Percentiles rank a stretch among this genome's conserved stretches.
Evolutionary conservation across 1,140 invertebrate genomes (phyloP).

Genomic region (Diachasmimorpha longicaudata): DNA sequence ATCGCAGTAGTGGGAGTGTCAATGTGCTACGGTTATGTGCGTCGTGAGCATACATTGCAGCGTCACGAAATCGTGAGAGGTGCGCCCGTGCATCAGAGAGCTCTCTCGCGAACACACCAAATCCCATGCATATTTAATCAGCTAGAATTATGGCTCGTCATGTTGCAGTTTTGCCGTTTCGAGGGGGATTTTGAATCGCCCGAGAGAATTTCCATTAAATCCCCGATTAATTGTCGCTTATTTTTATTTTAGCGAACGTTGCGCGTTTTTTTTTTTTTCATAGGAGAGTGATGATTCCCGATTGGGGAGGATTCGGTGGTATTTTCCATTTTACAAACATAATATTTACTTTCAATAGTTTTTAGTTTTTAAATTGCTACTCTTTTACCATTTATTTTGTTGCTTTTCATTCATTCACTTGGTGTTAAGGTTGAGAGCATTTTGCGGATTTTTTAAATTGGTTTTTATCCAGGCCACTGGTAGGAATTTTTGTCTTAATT

Average conservation of each 20-base stretch:
- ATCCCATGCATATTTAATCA: conserved; percentile 56
- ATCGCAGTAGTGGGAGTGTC: not conserved
- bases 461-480: too few species aligned
- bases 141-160: conserved; percentile 54
- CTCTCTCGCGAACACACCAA: conserved; percentile 31
- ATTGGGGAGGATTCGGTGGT: not conserved
- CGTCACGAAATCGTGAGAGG: conserved; percentile 46
- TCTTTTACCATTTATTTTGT: too few species aligned
- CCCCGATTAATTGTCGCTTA: conserved; percentile 13
- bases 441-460: too few species aligned
- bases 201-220: conserved; percentile 26
- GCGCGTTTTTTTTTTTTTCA: not conserved
- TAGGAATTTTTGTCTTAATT: too few species aligned
- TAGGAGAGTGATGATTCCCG: not conserved
- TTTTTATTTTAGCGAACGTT: not conserved
- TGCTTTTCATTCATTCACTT: too few species aligned
- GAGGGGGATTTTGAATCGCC: conserved; percentile 16
- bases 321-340: not conserved
- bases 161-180: conserved; percentile 46
- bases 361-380: too few species aligned
- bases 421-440: too few species aligned
- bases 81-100: conserved; percentile 9
- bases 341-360: not conserved
- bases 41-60: conserved; percentile 26
- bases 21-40: conserved; percentile 5